phyloP scores from a whole-genome alignment of 2,888 invertebrate species.

The Argyra leucocephala region DNA sequence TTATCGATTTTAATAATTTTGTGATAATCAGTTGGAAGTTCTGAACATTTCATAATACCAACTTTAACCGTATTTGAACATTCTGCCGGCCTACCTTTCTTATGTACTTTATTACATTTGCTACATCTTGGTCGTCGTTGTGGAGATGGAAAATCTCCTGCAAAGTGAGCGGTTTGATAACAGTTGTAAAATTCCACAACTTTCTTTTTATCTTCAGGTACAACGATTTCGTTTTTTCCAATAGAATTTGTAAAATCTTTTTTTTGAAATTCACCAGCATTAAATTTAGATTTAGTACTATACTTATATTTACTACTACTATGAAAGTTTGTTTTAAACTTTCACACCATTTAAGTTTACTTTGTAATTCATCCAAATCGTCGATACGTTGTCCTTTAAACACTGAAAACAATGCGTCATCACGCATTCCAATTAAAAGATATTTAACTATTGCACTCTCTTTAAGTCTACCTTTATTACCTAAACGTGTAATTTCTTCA shows the following conservation, averaged over 20 bases:
- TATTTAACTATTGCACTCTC: background rate
- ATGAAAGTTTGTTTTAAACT: background rate
- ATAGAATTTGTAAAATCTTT: too few species aligned
- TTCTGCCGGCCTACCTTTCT: background rate
- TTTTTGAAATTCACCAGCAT: too few species aligned
- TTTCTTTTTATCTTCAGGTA: background rate
- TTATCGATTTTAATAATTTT: background rate
- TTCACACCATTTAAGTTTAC: background rate
- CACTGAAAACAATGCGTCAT: background rate
- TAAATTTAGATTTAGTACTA: too few species aligned
- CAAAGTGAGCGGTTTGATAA: background rate
- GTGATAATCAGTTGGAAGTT: background rate
- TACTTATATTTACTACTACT: background rate
- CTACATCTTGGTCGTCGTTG: background rate
- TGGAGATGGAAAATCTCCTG: background rate
- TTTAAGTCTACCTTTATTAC: background rate
- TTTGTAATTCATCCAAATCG: background rate
- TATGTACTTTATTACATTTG: background rate
- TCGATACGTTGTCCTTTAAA: background rate
- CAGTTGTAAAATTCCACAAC: slow-evolving; percentile 6
- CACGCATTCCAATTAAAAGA: background rate
- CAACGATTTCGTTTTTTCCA: too few species aligned
- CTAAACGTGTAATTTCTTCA: background rate
- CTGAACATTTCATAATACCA: background rate
- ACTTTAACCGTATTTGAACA: too few species aligned